Evolutionary conservation across 2,113 vertebrate genomes (phyloP).

Genomic region (Tichodroma muraria): DNA sequence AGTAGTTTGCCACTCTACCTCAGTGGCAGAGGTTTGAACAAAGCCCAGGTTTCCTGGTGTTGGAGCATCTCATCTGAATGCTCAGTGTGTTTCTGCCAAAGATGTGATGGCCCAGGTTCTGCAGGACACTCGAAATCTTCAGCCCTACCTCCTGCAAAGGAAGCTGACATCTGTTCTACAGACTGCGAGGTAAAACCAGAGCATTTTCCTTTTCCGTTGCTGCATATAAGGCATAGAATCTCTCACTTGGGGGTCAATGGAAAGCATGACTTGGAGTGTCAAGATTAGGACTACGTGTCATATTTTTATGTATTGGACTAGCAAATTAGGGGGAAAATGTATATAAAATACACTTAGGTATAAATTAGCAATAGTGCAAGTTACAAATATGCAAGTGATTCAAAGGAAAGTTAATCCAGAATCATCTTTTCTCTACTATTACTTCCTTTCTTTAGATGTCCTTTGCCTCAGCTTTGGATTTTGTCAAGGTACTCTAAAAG

Average conservation of each 20-base stretch:
- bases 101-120: neutral
- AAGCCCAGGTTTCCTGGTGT: neutral
- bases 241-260: neutral
- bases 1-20: no score
- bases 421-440: neutral
- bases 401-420: neutral
- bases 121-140: neutral
- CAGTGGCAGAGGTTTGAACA: neutral
- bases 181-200: neutral
- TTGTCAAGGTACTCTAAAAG: neutral
- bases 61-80: neutral
- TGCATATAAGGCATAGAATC: neutral
- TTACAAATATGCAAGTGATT: neutral
- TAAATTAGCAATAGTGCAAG: neutral
- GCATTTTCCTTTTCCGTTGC: neutral
- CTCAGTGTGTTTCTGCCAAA: neutral
- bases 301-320: neutral
- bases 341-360: neutral
- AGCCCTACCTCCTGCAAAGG: neutral
- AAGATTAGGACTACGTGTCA: neutral
- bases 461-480: neutral
- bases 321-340: neutral
- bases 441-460: neutral
- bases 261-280: neutral
- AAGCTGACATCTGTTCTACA: neutral